A percentile compares a stretch with the other conserved stretches of the same genome.
Evolutionary conservation across 2,888 invertebrate genomes (phyloP).

Genomic region (Yponomeuta plumbellus): DNA sequence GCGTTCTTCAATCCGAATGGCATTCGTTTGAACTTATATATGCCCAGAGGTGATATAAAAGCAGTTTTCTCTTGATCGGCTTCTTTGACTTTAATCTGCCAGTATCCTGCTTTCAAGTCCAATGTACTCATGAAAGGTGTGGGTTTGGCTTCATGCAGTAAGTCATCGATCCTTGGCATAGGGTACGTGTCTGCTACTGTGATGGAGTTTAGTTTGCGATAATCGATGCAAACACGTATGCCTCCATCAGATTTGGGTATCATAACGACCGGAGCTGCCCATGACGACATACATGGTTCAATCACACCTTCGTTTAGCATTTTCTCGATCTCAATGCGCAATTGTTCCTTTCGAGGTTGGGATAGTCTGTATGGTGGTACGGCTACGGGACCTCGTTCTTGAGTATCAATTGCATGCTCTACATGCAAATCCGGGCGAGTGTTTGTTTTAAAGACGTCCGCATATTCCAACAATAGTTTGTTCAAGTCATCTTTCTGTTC

Average conservation of each 20-base stretch:
- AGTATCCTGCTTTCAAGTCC: constrained; percentile 19
- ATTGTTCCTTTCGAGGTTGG: neutral
- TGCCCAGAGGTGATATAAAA: constrained; percentile 29
- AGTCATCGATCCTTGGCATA: constrained; percentile 36
- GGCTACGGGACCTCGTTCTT: neutral
- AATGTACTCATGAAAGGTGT: constrained; percentile 20
- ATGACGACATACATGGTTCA: constrained; percentile 34
- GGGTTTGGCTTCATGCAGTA: constrained; percentile 19
- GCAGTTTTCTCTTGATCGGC: constrained; percentile 28
- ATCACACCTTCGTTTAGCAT: constrained; percentile 37
- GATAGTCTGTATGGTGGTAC: constrained; percentile 4
- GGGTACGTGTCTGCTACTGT: constrained; percentile 31
- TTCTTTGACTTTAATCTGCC: constrained; percentile 19
- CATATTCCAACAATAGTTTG: neutral
- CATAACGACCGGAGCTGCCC: constrained; percentile 41
- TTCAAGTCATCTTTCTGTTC: neutral
- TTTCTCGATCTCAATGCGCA: constrained; percentile 30
- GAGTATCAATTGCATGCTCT: neutral
- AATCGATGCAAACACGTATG: constrained; percentile 39
- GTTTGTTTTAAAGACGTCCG: neutral
- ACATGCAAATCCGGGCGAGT: neutral
- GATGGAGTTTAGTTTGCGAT: constrained; percentile 27
- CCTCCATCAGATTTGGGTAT: constrained; percentile 37
- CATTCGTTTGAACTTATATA: constrained; percentile 25
- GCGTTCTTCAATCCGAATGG: constrained; percentile 25